phyloP scores from a whole-genome alignment of 2,888 invertebrate species.

The Plebejus melissa region DNA sequence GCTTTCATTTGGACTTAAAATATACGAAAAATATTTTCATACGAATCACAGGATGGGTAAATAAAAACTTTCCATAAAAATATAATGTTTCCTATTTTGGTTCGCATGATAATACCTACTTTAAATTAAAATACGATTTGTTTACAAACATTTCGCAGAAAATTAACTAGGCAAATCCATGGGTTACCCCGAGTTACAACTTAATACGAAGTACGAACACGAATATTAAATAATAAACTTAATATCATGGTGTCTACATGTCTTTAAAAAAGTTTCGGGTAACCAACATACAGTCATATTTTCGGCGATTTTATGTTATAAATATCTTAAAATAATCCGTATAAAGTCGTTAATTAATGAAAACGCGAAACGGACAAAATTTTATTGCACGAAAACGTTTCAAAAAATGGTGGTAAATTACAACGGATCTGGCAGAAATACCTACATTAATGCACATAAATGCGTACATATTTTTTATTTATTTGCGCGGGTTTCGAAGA shows the following conservation, averaged over 20 bases:
- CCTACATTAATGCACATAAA: constrained; percentile 20
- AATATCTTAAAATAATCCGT: constrained; percentile 25
- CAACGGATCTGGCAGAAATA: constrained; percentile 4
- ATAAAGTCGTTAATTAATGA: constrained; percentile 20
- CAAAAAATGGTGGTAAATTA: constrained; percentile 30
- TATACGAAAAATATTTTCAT: constrained; percentile 18
- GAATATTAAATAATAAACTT: constrained; percentile 5
- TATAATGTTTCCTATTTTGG: not conserved
- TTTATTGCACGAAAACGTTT: constrained; percentile 29
- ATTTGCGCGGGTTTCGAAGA: constrained; percentile 9
- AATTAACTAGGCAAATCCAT: not conserved
- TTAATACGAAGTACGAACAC: not conserved
- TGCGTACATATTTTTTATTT: constrained; percentile 31
- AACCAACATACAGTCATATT: not conserved
- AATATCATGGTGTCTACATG: not conserved
- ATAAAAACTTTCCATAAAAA: not conserved
- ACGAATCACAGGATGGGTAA: not conserved
- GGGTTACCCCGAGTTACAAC: not conserved
- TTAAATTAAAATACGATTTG: not conserved
- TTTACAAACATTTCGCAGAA: not conserved
- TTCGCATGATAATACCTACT: not conserved
- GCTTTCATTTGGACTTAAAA: constrained; percentile 44
- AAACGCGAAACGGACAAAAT: constrained; percentile 12
- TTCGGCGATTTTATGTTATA: constrained; percentile 14
- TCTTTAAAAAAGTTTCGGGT: not conserved